A percentile compares a stretch with the other conserved stretches of the same genome.
Evolutionary conservation across 2,797 vertebrate genomes (phyloP).

Genomic region (Sebastes kiyomatsui): DNA sequence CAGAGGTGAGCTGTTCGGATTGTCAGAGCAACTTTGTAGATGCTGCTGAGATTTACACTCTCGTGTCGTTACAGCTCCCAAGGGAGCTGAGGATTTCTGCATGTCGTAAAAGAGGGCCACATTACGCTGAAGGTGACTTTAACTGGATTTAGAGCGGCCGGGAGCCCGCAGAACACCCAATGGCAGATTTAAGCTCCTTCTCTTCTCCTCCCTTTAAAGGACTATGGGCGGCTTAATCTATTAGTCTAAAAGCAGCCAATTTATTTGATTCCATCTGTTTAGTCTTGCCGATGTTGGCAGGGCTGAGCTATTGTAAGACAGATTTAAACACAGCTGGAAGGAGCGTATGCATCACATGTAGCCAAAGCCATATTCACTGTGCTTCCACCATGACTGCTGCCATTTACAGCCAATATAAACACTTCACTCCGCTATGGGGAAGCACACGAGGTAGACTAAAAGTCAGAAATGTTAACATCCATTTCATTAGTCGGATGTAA

Average conservation of each 20-base stretch:
- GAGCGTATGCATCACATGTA: constrained; percentile 56
- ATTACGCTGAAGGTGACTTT: constrained; percentile 89
- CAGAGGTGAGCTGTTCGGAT: constrained; percentile 73
- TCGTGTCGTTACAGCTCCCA: constrained; percentile 73
- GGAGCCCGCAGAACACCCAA: constrained; percentile 64
- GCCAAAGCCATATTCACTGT: constrained; percentile 52
- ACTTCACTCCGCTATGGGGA: neutral
- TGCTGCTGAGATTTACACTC: constrained; percentile 82
- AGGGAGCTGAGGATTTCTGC: constrained; percentile 77
- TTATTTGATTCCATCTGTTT: constrained; percentile 86
- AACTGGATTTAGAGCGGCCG: constrained; percentile 83
- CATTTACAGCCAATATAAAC: constrained; percentile 48
- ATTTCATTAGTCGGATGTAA: neutral
- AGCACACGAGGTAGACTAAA: neutral
- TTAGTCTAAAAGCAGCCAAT: constrained; percentile 85
- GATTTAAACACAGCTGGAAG: constrained; percentile 84
- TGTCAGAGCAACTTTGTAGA: constrained; percentile 79
- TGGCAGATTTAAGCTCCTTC: constrained; percentile 82
- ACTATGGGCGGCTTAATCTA: constrained; percentile 79
- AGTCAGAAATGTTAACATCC: neutral
- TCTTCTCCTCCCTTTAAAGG: constrained; percentile 77
- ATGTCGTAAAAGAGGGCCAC: constrained; percentile 81
- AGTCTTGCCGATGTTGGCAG: constrained; percentile 76
- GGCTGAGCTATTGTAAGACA: constrained; percentile 76
- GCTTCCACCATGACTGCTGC: constrained; percentile 65